Conservation (phyloP, 2,113 vertebrate species). For the Ammodytes marinus region DNA sequence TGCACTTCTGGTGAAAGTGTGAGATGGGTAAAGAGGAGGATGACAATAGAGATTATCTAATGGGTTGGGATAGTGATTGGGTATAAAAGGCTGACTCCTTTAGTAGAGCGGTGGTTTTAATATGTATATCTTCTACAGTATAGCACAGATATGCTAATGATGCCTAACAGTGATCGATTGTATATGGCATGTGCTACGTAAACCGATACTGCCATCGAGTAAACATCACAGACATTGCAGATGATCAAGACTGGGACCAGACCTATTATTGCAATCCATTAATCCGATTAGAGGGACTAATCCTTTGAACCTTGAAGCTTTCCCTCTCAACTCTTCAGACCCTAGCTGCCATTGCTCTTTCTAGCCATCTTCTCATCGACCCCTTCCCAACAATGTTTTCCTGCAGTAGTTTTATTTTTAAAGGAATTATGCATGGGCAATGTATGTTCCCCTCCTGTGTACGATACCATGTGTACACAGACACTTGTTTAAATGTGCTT, state of each 20-base stretch:
- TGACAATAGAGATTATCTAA: background rate
- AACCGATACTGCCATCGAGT: constrained; percentile 3
- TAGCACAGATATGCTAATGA: background rate
- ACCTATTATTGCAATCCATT: constrained; percentile 45
- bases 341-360: background rate
- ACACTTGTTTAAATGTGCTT: background rate
- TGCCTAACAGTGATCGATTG: background rate
- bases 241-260: constrained; percentile 22
- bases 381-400: background rate
- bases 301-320: constrained; percentile 32
- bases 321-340: background rate
- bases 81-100: background rate
- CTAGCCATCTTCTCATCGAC: background rate
- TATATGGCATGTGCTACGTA: background rate
- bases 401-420: background rate
- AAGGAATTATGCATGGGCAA: background rate
- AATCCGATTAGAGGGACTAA: constrained; percentile 37
- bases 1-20: constrained; percentile 4
- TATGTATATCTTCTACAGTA: background rate
- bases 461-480: background rate
- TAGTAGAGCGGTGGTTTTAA: background rate
- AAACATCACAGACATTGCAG: constrained; percentile 19
- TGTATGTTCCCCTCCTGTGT: background rate
- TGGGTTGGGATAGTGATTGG: constrained; percentile 2
- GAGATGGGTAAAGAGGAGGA: constrained; percentile 1